Percentiles rank a stretch among this genome's conserved stretches.
Evolutionary conservation across 2,113 vertebrate species (phyloP).

Genomic region (Tachysurus fulvidraco): DNA sequence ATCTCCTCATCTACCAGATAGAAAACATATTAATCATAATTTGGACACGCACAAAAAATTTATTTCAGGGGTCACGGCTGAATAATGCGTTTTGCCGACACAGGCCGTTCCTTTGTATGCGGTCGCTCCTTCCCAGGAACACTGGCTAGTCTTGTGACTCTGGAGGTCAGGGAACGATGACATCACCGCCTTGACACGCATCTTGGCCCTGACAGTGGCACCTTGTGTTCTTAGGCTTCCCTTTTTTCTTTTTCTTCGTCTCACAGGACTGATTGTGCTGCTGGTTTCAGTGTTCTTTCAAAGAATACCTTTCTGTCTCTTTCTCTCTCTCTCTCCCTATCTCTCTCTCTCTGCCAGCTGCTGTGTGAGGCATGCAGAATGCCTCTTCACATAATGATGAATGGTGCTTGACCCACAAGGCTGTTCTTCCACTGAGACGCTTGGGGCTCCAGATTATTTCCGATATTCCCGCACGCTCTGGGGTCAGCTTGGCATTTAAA

Average conservation of each 20-base stretch:
- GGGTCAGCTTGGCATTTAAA: slow-evolving; percentile 35
- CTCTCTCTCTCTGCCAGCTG: slow-evolving; percentile 77
- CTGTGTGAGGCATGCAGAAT: slow-evolving; percentile 85
- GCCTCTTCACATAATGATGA: slow-evolving; percentile 96
- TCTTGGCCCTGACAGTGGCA: slow-evolving; percentile 93
- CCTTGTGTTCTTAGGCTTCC: slow-evolving; percentile 85
- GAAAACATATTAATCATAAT: slow-evolving; percentile 97
- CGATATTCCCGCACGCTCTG: slow-evolving; percentile 60
- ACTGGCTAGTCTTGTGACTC: slow-evolving; percentile 87
- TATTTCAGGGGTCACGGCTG: slow-evolving; percentile 84
- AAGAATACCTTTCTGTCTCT: slow-evolving; percentile 81
- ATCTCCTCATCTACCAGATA: slow-evolving; percentile 83
- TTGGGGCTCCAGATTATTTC: slow-evolving; percentile 77
- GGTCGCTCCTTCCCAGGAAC: slow-evolving; percentile 85
- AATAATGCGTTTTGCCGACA: slow-evolving; percentile 88
- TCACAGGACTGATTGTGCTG: slow-evolving; percentile 84
- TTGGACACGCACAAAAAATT: slow-evolving; percentile 84
- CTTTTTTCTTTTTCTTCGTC: slow-evolving; percentile 54
- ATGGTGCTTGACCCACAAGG: slow-evolving; percentile 92
- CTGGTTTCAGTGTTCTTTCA: slow-evolving; percentile 73
- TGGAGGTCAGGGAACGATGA: slow-evolving; percentile 75
- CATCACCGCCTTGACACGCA: slow-evolving; percentile 88
- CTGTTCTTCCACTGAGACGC: slow-evolving; percentile 78
- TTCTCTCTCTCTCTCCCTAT: slow-evolving; percentile 63
- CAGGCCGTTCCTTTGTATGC: slow-evolving; percentile 86